Evolutionary conservation across 2,888 invertebrate species (phyloP).

Genomic region (Thymelicus acteon): DNA sequence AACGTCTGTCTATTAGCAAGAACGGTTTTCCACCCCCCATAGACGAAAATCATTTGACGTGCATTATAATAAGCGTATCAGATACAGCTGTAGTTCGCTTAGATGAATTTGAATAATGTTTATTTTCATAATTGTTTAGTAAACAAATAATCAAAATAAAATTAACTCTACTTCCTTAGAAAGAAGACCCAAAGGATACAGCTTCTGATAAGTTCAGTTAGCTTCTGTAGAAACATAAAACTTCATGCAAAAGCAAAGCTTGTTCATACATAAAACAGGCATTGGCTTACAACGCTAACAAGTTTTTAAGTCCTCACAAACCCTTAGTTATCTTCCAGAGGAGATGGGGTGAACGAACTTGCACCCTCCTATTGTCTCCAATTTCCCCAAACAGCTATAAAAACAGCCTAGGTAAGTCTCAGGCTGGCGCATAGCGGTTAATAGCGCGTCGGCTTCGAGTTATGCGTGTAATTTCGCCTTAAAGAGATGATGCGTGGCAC

Average conservation of each 20-base stretch:
- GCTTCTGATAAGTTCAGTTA: neutral
- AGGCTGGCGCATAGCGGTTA: conserved; percentile 5
- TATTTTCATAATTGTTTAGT: too few relatives aligned
- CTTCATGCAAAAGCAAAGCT: neutral
- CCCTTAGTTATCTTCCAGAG: conserved; percentile 31
- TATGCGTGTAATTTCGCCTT: conserved; percentile 27
- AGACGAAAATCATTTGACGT: too few relatives aligned
- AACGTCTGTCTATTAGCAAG: too few relatives aligned
- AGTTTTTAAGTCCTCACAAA: conserved; percentile 34
- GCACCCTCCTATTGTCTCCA: conserved; percentile 34
- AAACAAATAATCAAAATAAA: too few relatives aligned
- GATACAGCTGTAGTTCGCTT: too few relatives aligned
- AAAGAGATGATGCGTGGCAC: conserved; percentile 15
- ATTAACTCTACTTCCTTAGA: too few relatives aligned
- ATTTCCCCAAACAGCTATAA: conserved; percentile 34
- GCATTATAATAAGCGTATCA: too few relatives aligned
- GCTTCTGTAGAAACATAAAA: neutral
- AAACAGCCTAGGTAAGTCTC: conserved; percentile 21
- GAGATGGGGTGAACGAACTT: conserved; percentile 32
- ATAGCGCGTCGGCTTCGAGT: conserved; percentile 17
- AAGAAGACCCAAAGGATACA: too few relatives aligned
- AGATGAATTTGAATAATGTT: too few relatives aligned
- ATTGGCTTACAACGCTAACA: conserved; percentile 14
- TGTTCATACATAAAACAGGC: neutral
- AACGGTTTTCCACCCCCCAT: too few relatives aligned